These are phyloP conservation scores for Drymonia ruficornis DNA, from an alignment of 2,888 invertebrate species.

Conservation along the genomic window DNA sequence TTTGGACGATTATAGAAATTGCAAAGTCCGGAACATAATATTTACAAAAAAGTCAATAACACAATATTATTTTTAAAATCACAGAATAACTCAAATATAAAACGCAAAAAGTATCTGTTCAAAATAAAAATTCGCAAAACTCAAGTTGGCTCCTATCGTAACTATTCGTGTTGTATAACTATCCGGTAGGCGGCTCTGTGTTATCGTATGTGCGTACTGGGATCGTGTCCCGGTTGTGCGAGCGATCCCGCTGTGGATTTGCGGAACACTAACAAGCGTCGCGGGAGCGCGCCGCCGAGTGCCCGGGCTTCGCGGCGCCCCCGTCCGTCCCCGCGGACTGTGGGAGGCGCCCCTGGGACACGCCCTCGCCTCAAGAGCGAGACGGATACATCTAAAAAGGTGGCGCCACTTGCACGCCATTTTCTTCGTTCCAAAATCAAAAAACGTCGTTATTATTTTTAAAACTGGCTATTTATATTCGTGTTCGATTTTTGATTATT, in stretches of 20 bases:
- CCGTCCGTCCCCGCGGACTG: slow-evolving; percentile 82
- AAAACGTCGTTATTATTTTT: slow-evolving; percentile 17
- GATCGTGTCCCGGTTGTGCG: slow-evolving; percentile 82
- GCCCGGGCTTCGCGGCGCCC: slow-evolving; percentile 82
- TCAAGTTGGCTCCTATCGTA: slow-evolving; percentile 23
- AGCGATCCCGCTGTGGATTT: slow-evolving; percentile 84
- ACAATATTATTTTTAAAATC: slow-evolving; percentile 13
- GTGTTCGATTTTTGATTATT: slow-evolving; percentile 31
- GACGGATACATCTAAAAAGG: slow-evolving; percentile 68
- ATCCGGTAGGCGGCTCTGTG: slow-evolving; percentile 75
- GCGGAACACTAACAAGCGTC: slow-evolving; percentile 84
- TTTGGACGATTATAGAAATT: slow-evolving; percentile 5
- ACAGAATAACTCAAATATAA: slow-evolving; percentile 21
- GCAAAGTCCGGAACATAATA: background rate
- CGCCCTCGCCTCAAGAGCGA: slow-evolving; percentile 85
- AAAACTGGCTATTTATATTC: slow-evolving; percentile 20
- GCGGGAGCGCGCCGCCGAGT: slow-evolving; percentile 81
- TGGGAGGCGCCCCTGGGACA: slow-evolving; percentile 82
- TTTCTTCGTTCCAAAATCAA: slow-evolving; percentile 30
- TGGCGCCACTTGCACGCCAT: slow-evolving; percentile 69
- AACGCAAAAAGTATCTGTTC: slow-evolving; percentile 30
- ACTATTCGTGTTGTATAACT: slow-evolving; percentile 42
- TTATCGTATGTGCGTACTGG: slow-evolving; percentile 80
- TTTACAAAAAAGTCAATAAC: background rate
- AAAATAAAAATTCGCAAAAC: slow-evolving; percentile 16